phyloP scores from a whole-genome alignment of 2,888 invertebrate species.

The Smittia sp. region DNA sequence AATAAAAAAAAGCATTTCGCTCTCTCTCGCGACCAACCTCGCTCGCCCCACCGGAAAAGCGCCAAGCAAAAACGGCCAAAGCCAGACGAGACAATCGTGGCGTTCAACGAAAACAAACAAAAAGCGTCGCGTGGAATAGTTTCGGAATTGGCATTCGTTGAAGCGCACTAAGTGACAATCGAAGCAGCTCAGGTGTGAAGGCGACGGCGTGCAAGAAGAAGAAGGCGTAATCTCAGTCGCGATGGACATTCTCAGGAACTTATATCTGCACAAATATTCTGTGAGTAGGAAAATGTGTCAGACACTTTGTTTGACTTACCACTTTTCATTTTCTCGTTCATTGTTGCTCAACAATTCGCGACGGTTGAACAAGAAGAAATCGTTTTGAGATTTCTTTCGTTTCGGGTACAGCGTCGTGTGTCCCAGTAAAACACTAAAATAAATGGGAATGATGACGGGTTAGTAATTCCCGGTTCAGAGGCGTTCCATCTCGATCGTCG shows the following conservation, averaged over 20 bases:
- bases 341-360: constrained; percentile 4
- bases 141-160: constrained; percentile 5
- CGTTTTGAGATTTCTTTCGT: background rate
- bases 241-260: constrained; percentile 38
- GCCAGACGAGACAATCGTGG: background rate
- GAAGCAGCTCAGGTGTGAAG: background rate
- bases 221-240: background rate
- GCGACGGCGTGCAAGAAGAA: too few species aligned
- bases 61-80: background rate
- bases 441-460: constrained; percentile 38
- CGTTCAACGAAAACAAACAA: constrained; percentile 1
- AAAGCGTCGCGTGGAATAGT: background rate
- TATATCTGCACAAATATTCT: constrained; percentile 41
- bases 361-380: background rate
- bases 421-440: constrained; percentile 30
- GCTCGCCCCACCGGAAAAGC: constrained; percentile 26
- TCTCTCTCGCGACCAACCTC: too few species aligned
- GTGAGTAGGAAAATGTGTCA: constrained; percentile 19
- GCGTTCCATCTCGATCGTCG: background rate
- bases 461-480: constrained; percentile 15
- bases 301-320: constrained; percentile 29
- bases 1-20: too few species aligned
- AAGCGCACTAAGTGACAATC: background rate
- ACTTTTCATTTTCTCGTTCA: constrained; percentile 37
- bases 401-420: constrained; percentile 7